phyloP scores from a whole-genome alignment of 2,888 invertebrate species.

The Pachymerium ferrugineum region DNA sequence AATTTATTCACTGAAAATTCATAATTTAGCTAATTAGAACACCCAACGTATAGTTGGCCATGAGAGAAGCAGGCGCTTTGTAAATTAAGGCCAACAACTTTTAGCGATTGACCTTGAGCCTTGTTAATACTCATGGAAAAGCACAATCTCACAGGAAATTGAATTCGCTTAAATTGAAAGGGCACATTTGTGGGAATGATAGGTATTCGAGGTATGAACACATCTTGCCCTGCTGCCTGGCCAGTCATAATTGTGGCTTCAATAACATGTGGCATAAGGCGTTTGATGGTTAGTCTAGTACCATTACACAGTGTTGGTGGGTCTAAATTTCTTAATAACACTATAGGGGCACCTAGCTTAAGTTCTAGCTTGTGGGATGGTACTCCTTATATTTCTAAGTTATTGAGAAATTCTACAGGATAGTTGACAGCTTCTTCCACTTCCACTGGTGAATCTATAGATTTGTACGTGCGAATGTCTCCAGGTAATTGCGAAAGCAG shows the following conservation, averaged over 20 bases:
- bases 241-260: slow-evolving; percentile 38
- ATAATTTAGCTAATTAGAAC: no score
- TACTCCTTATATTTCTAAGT: slow-evolving; percentile 37
- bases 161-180: slow-evolving; percentile 37
- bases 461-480: slow-evolving; percentile 30
- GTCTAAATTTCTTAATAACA: slow-evolving; percentile 40
- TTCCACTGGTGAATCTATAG: slow-evolving; percentile 36
- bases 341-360: slow-evolving; percentile 39
- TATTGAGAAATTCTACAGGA: slow-evolving; percentile 39
- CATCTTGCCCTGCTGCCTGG: slow-evolving; percentile 37
- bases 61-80: slow-evolving; percentile 40
- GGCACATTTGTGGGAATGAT: slow-evolving; percentile 36
- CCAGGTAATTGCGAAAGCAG: slow-evolving; percentile 32
- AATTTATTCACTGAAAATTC: no score
- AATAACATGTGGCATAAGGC: slow-evolving; percentile 37
- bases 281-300: slow-evolving; percentile 39
- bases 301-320: slow-evolving; percentile 41
- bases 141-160: slow-evolving; percentile 38
- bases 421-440: slow-evolving; percentile 37
- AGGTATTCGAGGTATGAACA: slow-evolving; percentile 38
- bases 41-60: slow-evolving; percentile 43
- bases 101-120: slow-evolving; percentile 37
- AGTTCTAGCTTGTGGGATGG: slow-evolving; percentile 39
- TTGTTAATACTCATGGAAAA: slow-evolving; percentile 39
- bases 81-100: slow-evolving; percentile 36